Conservation (phyloP, 2,888 invertebrate species). For the Perdita meconis region DNA sequence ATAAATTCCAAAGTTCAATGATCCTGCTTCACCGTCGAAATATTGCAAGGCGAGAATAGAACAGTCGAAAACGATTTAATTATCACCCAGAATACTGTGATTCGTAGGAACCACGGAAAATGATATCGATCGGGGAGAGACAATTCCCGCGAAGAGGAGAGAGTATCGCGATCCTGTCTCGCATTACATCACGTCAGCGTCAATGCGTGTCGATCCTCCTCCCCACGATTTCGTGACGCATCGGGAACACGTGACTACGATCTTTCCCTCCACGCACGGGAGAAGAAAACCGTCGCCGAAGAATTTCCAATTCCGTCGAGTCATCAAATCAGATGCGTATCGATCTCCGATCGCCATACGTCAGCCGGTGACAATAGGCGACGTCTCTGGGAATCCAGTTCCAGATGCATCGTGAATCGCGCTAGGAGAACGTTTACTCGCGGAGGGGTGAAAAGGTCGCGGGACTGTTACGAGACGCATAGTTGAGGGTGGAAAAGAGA, state of each 20-base stretch:
- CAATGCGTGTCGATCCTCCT: neutral
- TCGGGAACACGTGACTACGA: neutral
- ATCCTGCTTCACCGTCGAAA: too few species aligned
- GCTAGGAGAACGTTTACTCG: slow-evolving; percentile 11
- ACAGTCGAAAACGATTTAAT: too few species aligned
- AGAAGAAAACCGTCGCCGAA: neutral
- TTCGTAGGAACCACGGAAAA: slow-evolving; percentile 52
- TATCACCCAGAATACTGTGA: too few species aligned
- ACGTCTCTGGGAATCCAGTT: slow-evolving; percentile 23
- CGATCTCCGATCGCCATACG: slow-evolving; percentile 42
- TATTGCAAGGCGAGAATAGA: too few species aligned
- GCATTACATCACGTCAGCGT: slow-evolving; percentile 14
- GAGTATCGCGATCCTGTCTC: slow-evolving; percentile 18
- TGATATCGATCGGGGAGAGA: slow-evolving; percentile 56
- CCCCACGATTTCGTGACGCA: slow-evolving; percentile 10
- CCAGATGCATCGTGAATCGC: slow-evolving; percentile 15
- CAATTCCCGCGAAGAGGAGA: slow-evolving; percentile 6
- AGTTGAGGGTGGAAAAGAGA: slow-evolving; percentile 4
- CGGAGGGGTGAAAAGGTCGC: neutral
- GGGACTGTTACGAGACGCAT: neutral
- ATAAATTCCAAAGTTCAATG: too few species aligned
- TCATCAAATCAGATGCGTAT: slow-evolving; percentile 50
- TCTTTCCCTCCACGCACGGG: neutral
- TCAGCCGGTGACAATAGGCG: slow-evolving; percentile 4
- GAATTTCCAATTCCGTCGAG: slow-evolving; percentile 50